A percentile compares a stretch with the other conserved stretches of the same genome.
Conservation (phyloP, 2,113 vertebrate species). For the Pelecanus crispus region DNA sequence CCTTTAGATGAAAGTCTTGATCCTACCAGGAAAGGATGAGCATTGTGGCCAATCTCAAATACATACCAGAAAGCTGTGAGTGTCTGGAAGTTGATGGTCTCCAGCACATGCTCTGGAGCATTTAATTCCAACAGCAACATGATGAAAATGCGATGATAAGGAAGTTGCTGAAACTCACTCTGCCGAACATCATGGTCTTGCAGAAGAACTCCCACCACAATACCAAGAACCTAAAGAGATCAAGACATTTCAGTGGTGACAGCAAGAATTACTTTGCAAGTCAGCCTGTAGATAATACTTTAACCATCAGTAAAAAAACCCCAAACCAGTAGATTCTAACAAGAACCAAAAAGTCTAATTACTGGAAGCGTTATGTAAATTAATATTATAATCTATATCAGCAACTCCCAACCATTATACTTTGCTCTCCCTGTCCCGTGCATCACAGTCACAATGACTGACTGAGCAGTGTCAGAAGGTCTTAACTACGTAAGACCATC, state of each 20-base stretch:
- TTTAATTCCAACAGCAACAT: constrained; percentile 98
- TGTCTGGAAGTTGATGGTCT: constrained; percentile 99
- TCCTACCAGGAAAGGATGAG: background rate
- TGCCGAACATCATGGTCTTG: constrained; percentile 98
- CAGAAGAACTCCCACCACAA: constrained; percentile 95
- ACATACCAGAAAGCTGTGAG: constrained; percentile 97
- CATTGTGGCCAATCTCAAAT: background rate
- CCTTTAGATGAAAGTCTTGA: background rate
- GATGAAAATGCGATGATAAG: constrained; percentile 98
- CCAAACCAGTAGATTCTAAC: background rate
- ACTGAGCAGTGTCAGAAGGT: background rate
- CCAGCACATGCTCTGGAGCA: constrained; percentile 95
- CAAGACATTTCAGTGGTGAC: background rate
- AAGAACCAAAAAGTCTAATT: background rate
- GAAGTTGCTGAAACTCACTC: constrained; percentile 97
- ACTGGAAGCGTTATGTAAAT: background rate
- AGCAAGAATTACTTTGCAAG: background rate
- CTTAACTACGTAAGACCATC: background rate
- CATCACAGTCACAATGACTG: background rate
- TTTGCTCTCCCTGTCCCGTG: background rate
- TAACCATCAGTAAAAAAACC: background rate
- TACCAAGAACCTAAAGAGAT: constrained; percentile 87
- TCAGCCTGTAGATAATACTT: background rate
- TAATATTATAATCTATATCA: background rate
- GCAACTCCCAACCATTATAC: background rate